phyloP scores from a whole-genome alignment of 2,888 invertebrate species.

The Barypeithes pellucidus region DNA sequence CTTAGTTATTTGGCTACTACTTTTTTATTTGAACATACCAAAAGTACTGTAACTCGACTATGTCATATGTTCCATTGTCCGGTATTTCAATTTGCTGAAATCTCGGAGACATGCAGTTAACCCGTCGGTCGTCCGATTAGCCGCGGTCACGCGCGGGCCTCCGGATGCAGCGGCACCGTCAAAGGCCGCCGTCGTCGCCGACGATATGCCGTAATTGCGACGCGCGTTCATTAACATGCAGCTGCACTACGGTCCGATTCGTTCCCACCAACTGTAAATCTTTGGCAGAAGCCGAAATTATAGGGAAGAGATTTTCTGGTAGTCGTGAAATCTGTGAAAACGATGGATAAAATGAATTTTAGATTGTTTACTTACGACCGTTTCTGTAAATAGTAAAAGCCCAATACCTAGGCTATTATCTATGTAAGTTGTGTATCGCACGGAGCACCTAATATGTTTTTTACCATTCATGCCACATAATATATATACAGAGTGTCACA shows the following conservation, averaged over 20 bases:
- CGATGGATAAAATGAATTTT: no score
- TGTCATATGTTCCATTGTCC: no score
- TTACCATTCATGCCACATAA: no score
- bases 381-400: no score
- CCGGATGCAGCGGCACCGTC: constrained; percentile 62
- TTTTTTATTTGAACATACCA: no score
- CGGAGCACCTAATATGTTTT: no score
- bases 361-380: no score
- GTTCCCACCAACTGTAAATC: constrained; percentile 43
- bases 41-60: no score
- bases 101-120: constrained; percentile 44
- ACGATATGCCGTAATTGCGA: constrained; percentile 57
- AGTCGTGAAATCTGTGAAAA: constrained; percentile 4
- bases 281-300: constrained; percentile 20
- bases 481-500: no score
- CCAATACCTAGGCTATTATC: no score
- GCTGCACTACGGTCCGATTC: constrained; percentile 43
- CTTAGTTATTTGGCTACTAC: no score
- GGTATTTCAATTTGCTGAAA: constrained; percentile 25
- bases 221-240: constrained; percentile 50
- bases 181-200: constrained; percentile 60
- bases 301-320: constrained; percentile 10
- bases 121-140: constrained; percentile 62
- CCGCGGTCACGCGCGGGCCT: constrained; percentile 67
- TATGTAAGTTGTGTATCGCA: no score